Conservation (phyloP, 1,140 invertebrate genomes). For the Philopotamus ludificatus region DNA sequence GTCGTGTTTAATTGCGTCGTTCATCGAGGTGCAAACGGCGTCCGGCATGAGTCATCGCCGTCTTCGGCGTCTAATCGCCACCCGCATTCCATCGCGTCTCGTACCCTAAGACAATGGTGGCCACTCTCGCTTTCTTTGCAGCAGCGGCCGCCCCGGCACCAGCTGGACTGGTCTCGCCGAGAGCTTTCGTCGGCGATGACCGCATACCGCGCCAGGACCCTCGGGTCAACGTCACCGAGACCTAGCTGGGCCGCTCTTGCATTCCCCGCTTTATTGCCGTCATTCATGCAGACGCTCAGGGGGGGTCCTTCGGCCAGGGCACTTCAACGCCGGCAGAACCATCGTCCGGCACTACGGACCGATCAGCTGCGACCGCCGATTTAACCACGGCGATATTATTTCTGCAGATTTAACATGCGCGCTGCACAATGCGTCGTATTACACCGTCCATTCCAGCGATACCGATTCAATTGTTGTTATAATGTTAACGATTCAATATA, state of each 20-base stretch:
- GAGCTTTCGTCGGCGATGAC: conserved; percentile 20
- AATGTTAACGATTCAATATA: too few relatives aligned
- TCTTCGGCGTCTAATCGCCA: conserved; percentile 11
- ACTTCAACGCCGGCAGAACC: neutral
- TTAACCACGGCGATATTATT: too few relatives aligned
- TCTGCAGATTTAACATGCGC: too few relatives aligned
- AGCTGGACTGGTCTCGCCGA: neutral
- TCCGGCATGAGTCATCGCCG: conserved; percentile 15
- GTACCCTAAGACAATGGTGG: conserved; percentile 15
- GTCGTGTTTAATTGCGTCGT: neutral
- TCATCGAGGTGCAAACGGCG: neutral
- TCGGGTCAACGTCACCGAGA: conserved; percentile 33
- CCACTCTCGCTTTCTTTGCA: conserved; percentile 21
- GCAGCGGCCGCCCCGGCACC: neutral
- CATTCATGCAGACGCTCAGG: conserved; percentile 29
- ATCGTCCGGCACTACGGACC: too few relatives aligned
- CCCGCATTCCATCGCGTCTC: conserved; percentile 29
- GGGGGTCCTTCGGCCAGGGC: too few relatives aligned
- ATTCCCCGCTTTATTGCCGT: conserved; percentile 22
- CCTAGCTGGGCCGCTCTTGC: conserved; percentile 26
- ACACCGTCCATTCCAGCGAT: too few relatives aligned
- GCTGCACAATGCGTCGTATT: too few relatives aligned
- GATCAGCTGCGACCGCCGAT: too few relatives aligned
- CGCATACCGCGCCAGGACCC: neutral
- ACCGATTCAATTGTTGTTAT: too few relatives aligned